Conservation (phyloP, 2,113 vertebrate genomes). For the Pseudorhombus dupliciocellatus region DNA sequence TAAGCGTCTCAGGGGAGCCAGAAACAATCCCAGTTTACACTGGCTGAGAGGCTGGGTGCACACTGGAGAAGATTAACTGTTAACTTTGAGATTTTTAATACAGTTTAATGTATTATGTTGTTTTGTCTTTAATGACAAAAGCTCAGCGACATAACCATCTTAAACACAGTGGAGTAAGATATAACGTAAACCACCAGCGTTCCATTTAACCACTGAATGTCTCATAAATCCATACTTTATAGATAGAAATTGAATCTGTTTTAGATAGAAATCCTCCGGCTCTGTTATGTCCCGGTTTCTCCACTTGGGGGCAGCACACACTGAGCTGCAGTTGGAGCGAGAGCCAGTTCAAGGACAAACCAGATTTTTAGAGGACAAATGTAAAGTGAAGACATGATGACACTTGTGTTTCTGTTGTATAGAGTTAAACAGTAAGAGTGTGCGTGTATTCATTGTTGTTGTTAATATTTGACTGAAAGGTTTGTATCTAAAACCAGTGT, state of each 20-base stretch:
- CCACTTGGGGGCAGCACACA: slow-evolving; percentile 62
- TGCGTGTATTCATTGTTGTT: not conserved
- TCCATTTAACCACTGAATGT: not conserved
- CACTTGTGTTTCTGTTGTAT: not conserved
- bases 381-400: not conserved
- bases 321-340: slow-evolving; percentile 28
- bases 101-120: too few relatives aligned
- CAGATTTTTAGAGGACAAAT: slow-evolving; percentile 41
- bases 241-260: not conserved
- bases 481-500: too few relatives aligned
- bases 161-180: not conserved
- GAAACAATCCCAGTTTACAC: too few relatives aligned
- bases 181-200: too few relatives aligned
- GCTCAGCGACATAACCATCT: not conserved
- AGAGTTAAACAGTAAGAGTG: not conserved
- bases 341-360: slow-evolving; percentile 61
- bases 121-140: too few relatives aligned
- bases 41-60: too few relatives aligned
- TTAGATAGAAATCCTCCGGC: too few relatives aligned
- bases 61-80: too few relatives aligned
- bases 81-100: too few relatives aligned
- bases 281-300: not conserved
- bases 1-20: too few relatives aligned
- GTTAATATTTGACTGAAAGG: not conserved
- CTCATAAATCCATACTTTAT: not conserved